Base-by-base conservation (phyloP, 2,113 vertebrate species). In the Sturnira hondurensis region DNA sequence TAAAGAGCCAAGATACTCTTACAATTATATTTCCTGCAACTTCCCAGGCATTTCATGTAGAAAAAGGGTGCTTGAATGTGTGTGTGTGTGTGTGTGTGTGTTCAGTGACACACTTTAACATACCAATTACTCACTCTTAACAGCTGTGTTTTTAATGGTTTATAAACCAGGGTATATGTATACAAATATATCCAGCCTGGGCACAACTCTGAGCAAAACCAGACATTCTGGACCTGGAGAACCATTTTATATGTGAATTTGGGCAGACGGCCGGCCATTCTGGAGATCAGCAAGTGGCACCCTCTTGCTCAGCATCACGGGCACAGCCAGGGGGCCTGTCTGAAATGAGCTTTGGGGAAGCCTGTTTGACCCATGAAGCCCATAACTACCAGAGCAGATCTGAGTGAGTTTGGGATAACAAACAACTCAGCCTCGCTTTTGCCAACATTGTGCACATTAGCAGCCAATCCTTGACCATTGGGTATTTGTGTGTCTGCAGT, bases 401-500 rank as follows among this genome's bases (percentile, higher is more conserved):
- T 11, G 38, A 43, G n/a, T 0, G 10, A 76, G 73, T 26, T 33
- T 3, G 0, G 0, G 31, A 13, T 54, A 50, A 28, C 73, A 36
- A 26, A 22, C 86, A 50, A 12, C 15, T 15, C 74, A 36, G 78
- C 17, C 15, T 78, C 0, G 19, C 47, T 81, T 45, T 76, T 28
- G 38, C 3, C 7, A 33, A 20, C 4, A 2, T 11, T 0, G 0
- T 3, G 15, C 9, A 2, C 11, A n/a, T 38, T 9, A 26, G 38
- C 50, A 56, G 91, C 22, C 0, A 1, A 9, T 31, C 24, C 50
- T 45, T 0, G 2, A 12, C 13, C 38, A 22, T 0, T 24, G 50
- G 70, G 63, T 24, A n/a, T 65, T 89, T 52, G 19, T 2, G 26
- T 0, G 3, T 47, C 4, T n/a, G n/a, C 4, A 6, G 2, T 3